Evolutionary conservation across 2,797 vertebrate genomes (phyloP).

Genomic region (Phalloptychus januarius): DNA sequence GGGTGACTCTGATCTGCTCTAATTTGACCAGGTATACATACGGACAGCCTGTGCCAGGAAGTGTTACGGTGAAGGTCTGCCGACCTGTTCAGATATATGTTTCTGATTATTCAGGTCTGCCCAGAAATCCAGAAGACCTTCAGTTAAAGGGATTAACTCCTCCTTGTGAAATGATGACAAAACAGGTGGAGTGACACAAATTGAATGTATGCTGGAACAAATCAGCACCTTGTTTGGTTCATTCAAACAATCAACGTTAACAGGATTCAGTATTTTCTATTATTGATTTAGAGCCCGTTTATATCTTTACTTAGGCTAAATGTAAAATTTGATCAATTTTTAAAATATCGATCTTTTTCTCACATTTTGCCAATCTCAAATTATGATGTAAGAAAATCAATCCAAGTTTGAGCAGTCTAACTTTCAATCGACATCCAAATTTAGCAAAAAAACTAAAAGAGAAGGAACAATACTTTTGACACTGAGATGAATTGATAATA

Average conservation of each 20-base stretch:
- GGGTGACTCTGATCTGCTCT: background rate
- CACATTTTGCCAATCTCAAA: too few species aligned
- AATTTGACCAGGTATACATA: constrained; percentile 64
- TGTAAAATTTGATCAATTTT: background rate
- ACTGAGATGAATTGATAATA: too few species aligned
- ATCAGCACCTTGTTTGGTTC: background rate
- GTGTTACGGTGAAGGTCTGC: constrained; percentile 30
- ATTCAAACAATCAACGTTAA: background rate
- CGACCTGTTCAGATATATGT: rapidly evolving
- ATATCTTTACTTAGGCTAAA: background rate
- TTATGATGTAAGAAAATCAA: too few species aligned
- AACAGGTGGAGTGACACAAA: constrained; percentile 42
- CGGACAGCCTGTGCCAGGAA: constrained; percentile 67
- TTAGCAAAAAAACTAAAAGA: too few species aligned
- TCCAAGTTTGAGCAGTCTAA: too few species aligned
- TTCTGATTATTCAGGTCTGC: rapidly evolving
- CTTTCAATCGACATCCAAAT: too few species aligned
- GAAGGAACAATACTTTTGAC: too few species aligned
- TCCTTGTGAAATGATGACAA: constrained; percentile 37
- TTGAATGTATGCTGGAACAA: background rate
- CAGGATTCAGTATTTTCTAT: background rate
- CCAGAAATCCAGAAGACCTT: rapidly evolving
- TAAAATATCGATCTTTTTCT: background rate
- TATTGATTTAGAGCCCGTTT: background rate
- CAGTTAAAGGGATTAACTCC: rapidly evolving